Conservation (phyloP, 2,797 vertebrate genomes). For the Aplochiton taeniatus region DNA sequence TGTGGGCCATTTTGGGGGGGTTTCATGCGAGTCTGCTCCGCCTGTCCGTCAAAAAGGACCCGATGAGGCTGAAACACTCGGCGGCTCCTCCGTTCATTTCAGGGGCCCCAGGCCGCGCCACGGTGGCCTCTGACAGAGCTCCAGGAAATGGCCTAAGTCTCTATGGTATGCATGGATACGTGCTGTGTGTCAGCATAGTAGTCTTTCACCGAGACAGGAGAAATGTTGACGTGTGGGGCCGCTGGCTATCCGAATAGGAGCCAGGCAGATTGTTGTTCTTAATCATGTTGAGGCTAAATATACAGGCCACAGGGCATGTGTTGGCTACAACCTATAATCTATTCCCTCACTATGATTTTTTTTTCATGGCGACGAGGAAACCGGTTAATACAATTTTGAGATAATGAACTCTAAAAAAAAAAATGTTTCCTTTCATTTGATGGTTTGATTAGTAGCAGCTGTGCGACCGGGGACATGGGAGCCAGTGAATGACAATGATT, state of each 20-base stretch:
- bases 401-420: too few species aligned
- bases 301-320: too few species aligned
- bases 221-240: background rate
- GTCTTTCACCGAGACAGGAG: background rate
- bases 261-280: background rate
- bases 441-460: too few species aligned
- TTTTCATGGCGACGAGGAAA: too few species aligned
- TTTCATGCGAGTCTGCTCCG: conserved; percentile 45
- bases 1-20: conserved; percentile 34
- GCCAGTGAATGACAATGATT: background rate
- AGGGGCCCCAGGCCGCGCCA: conserved; percentile 31
- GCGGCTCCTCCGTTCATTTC: conserved; percentile 36
- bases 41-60: conserved; percentile 28
- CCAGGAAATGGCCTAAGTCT: conserved; percentile 49
- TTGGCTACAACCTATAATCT: too few species aligned
- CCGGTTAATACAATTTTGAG: too few species aligned
- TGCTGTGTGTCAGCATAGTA: conserved; percentile 26
- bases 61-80: conserved; percentile 30
- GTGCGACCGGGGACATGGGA: too few species aligned
- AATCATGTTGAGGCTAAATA: too few species aligned
- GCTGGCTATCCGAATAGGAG: background rate
- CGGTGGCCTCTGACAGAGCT: conserved; percentile 20
- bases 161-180: conserved; percentile 27
- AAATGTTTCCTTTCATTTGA: too few species aligned
- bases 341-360: too few species aligned